A percentile compares a stretch with the other conserved stretches of the same genome.
Evolutionary conservation across 2,888 invertebrate genomes (phyloP).

Genomic region (Pristionchus mayeri): DNA sequence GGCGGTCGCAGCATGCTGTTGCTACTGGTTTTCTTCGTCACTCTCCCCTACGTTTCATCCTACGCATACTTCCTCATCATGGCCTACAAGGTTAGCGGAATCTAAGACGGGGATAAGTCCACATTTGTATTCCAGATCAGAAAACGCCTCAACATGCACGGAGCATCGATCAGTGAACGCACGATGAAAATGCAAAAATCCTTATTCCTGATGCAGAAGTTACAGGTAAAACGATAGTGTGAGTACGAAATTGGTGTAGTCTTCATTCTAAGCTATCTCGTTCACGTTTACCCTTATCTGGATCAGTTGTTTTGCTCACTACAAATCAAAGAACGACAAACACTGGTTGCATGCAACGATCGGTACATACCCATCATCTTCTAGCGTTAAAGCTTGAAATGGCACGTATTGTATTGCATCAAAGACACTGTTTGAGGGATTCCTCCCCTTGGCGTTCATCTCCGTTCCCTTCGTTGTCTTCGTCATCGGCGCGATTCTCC

Average conservation of each 20-base stretch:
- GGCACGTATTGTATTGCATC: too few species aligned
- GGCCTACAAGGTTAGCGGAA: background rate
- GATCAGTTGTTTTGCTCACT: too few species aligned
- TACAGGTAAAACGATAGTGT: background rate
- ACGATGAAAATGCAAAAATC: background rate
- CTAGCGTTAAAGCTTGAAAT: too few species aligned
- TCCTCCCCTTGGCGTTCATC: background rate
- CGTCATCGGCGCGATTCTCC: background rate
- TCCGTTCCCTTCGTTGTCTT: background rate
- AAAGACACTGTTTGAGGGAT: background rate
- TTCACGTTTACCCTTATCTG: too few species aligned
- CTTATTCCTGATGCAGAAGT: background rate
- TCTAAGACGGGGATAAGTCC: background rate
- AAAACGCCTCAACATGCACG: background rate
- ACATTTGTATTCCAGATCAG: background rate
- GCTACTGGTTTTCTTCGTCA: background rate
- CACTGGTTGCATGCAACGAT: too few species aligned
- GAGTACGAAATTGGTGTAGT: background rate
- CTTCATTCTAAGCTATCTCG: too few species aligned
- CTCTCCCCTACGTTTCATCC: background rate
- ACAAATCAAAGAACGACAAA: too few species aligned
- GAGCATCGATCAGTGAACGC: background rate
- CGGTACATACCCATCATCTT: too few species aligned
- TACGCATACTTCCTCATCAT: background rate
- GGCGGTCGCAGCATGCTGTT: background rate